Conservation (phyloP, 2,797 vertebrate genomes). For the Semotilus atromaculatus region DNA sequence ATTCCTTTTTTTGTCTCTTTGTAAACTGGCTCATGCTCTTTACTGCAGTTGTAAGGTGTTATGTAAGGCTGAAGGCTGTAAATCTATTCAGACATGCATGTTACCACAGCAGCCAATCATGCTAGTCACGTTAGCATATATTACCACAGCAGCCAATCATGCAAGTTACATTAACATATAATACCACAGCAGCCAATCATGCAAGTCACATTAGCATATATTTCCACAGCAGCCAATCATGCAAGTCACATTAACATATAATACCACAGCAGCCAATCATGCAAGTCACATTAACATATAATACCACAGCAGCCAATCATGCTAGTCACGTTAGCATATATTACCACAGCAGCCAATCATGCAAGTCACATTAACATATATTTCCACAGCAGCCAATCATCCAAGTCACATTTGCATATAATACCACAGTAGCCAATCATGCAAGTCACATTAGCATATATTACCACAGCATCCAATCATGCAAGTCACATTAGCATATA, state of each 20-base stretch:
- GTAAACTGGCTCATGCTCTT: neutral
- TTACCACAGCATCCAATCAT: neutral
- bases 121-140: neutral
- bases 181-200: neutral
- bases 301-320: neutral
- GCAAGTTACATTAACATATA: neutral
- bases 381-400: neutral
- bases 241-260: neutral
- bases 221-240: too few species aligned
- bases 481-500: neutral
- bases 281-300: neutral
- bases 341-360: neutral
- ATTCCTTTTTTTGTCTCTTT: neutral
- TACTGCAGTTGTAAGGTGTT: neutral
- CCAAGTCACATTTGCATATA: neutral
- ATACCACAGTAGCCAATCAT: neutral
- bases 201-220: neutral
- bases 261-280: neutral
- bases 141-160: neutral
- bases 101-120: neutral
- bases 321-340: too few species aligned
- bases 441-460: neutral
- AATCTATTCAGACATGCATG: neutral
- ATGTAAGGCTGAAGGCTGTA: constrained; percentile 15
- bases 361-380: neutral